Conservation (phyloP, 2,888 invertebrate genomes). For the Erebia ligea region DNA sequence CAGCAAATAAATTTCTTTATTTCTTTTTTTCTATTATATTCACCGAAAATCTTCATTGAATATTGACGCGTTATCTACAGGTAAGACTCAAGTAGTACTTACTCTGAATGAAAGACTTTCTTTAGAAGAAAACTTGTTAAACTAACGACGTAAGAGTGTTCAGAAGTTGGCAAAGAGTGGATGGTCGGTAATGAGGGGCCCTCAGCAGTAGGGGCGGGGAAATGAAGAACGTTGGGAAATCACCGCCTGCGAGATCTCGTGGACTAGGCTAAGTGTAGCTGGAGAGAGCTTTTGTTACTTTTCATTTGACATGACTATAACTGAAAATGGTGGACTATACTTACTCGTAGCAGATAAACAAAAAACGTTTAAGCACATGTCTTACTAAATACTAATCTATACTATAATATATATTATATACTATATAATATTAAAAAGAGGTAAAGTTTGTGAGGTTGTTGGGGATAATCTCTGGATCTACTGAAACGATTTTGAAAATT, state of each 20-base stretch:
- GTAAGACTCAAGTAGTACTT: neutral
- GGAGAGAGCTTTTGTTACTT: conserved; percentile 33
- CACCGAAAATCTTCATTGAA: no score
- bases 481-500: no score
- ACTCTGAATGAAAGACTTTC: neutral
- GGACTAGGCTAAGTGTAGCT: conserved; percentile 6
- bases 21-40: no score
- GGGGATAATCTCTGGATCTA: no score
- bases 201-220: conserved; percentile 43
- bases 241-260: conserved; percentile 48
- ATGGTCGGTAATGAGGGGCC: conserved; percentile 45
- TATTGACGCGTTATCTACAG: neutral
- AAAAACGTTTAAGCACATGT: no score
- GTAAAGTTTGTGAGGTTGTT: no score
- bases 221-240: conserved; percentile 66
- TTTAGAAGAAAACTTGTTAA: conserved; percentile 11
- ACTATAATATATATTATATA: no score
- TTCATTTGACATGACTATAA: neutral
- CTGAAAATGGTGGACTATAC: no score
- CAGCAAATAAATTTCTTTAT: no score
- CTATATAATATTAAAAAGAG: no score
- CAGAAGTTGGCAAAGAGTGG: conserved; percentile 27
- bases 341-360: no score
- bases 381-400: no score
- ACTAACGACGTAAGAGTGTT: conserved; percentile 6